Evolutionary conservation across 2,797 vertebrate species (phyloP).

Genomic region (Sylvilagus floridanus): DNA sequence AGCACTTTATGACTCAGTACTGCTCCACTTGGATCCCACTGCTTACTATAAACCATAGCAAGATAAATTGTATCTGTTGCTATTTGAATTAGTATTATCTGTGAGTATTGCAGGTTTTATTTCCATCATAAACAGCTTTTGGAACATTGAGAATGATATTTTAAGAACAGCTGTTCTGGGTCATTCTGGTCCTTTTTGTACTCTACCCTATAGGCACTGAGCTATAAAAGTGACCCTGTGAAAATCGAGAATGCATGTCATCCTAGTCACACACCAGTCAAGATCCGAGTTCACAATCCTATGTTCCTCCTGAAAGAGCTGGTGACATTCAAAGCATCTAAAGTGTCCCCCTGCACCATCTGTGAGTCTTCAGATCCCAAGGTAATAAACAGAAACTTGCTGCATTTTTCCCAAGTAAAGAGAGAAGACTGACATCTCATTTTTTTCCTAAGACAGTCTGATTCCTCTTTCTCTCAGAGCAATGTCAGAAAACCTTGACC

Average conservation of each 20-base stretch:
- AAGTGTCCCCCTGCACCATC: conserved; percentile 49
- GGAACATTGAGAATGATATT: conserved; percentile 47
- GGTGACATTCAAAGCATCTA: conserved; percentile 19
- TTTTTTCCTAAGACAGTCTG: conserved; percentile 59
- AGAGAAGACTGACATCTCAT: conserved; percentile 64
- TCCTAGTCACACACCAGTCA: conserved; percentile 9
- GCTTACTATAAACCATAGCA: neutral
- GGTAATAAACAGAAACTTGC: conserved; percentile 61
- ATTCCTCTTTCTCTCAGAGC: conserved; percentile 62
- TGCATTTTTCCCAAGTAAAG: conserved; percentile 52
- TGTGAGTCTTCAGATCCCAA: conserved; percentile 48
- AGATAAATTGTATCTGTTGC: neutral
- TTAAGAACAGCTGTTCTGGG: conserved; percentile 54
- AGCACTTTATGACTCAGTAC: neutral
- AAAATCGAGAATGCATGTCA: conserved; percentile 32
- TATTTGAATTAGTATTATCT: neutral
- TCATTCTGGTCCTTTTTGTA: conserved; percentile 29
- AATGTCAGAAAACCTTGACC: conserved; percentile 73
- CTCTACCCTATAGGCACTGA: conserved; percentile 24
- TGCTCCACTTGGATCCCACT: neutral
- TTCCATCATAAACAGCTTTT: conserved; percentile 54
- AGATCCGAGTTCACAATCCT: conserved; percentile 41
- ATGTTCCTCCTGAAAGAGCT: conserved; percentile 42
- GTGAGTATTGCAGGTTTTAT: neutral
- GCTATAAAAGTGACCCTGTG: conserved; percentile 53